phyloP scores from a whole-genome alignment of 1,140 invertebrate genomes.

The Hermatobates lingyangjiaoensis region DNA sequence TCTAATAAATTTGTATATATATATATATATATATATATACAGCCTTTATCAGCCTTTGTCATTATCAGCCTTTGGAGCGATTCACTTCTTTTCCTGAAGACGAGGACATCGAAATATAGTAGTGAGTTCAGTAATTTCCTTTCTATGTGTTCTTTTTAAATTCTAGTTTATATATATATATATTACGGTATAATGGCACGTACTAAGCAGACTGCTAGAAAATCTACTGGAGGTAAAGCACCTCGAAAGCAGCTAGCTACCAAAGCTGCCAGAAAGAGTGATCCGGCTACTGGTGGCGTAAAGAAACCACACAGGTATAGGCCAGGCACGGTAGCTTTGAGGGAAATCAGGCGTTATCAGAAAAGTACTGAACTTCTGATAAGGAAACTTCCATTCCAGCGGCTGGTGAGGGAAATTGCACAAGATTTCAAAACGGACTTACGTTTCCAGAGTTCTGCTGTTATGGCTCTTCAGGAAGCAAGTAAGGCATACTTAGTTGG shows the following conservation, averaged over 20 bases:
- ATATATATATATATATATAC: too few relatives aligned
- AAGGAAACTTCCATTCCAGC: slow-evolving; percentile 67
- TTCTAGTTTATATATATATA: too few relatives aligned
- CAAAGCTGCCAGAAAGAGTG: slow-evolving; percentile 55
- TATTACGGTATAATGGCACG: too few relatives aligned
- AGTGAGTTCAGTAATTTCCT: too few relatives aligned
- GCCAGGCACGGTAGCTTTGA: slow-evolving; percentile 65
- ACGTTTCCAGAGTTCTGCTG: slow-evolving; percentile 34
- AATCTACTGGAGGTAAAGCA: slow-evolving; percentile 68
- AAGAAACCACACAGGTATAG: slow-evolving; percentile 60
- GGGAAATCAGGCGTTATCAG: slow-evolving; percentile 73
- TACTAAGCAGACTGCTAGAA: slow-evolving; percentile 80
- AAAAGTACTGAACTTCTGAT: slow-evolving; percentile 68
- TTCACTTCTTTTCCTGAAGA: too few relatives aligned
- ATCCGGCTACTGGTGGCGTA: slow-evolving; percentile 50
- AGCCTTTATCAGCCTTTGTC: too few relatives aligned
- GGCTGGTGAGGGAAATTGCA: slow-evolving; percentile 68
- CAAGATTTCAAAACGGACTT: slow-evolving; percentile 49
- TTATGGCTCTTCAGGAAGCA: slow-evolving; percentile 39
- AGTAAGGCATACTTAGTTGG: slow-evolving; percentile 45
- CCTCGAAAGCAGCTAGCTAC: slow-evolving; percentile 73
- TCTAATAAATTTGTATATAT: too few relatives aligned
- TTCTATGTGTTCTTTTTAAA: too few relatives aligned
- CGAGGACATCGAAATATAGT: too few relatives aligned
- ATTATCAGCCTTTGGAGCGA: too few relatives aligned